These are phyloP conservation scores for Castor canadensis DNA, from an alignment of 2,113 vertebrate species.

Conservation along the genomic window DNA sequence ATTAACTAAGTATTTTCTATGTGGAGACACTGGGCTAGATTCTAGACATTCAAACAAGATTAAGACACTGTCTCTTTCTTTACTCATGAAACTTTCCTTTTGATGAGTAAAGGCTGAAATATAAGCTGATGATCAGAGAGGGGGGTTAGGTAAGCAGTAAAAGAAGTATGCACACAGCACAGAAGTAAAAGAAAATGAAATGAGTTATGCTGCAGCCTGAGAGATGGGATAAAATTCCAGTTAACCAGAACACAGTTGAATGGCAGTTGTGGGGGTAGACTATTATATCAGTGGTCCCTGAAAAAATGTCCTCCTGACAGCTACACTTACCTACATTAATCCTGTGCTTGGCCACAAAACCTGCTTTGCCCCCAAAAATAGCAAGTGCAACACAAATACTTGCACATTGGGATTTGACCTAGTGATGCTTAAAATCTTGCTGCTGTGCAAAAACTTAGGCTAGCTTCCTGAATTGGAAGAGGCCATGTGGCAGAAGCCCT, in stretches of 20 bases:
- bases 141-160: no score
- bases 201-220: not conserved
- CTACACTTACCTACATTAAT: not conserved
- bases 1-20: not conserved
- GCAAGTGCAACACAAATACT: not conserved
- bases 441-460: not conserved
- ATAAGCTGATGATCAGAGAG: not conserved
- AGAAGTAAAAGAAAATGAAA: not conserved
- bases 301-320: not conserved
- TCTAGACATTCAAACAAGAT: not conserved
- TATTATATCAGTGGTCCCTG: no score
- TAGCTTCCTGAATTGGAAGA: not conserved
- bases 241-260: not conserved
- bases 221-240: not conserved
- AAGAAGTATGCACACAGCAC: no score
- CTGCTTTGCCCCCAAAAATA: not conserved
- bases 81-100: not conserved
- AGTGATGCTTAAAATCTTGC: not conserved
- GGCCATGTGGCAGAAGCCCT: not conserved
- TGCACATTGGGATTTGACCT: not conserved
- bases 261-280: not conserved
- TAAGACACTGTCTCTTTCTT: not conserved
- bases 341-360: not conserved
- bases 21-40: not conserved
- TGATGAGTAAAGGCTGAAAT: not conserved